Evolutionary conservation across 92 coral and sea anemone species (phyloP).

Genomic region (Porites evermanni): DNA sequence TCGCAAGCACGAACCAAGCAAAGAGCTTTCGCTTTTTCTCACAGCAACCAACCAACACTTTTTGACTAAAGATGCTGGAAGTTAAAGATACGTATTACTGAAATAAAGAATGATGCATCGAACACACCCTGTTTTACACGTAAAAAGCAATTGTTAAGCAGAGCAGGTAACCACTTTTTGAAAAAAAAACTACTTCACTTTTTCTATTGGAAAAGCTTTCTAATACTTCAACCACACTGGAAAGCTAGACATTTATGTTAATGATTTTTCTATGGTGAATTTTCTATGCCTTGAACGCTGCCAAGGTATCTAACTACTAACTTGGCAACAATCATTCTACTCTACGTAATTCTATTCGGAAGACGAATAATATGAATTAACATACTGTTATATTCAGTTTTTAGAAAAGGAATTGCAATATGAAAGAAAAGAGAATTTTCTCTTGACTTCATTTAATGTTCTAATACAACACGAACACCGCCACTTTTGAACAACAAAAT

Average conservation of each 20-base stretch:
- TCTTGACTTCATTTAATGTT: not conserved
- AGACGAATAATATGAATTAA: too few relatives aligned
- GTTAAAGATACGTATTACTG: not conserved
- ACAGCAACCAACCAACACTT: not conserved
- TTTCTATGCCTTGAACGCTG: too few relatives aligned
- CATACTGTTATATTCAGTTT: too few relatives aligned
- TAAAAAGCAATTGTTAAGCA: constrained; percentile 20
- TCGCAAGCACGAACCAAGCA: too few relatives aligned
- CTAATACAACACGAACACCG: too few relatives aligned
- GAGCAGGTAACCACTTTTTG: constrained; percentile 35
- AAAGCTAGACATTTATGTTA: constrained; percentile 13
- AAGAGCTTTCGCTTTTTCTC: too few relatives aligned
- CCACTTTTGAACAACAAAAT: not conserved
- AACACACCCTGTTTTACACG: constrained; percentile 13
- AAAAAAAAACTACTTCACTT: not conserved
- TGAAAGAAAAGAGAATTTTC: not conserved
- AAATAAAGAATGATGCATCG: constrained; percentile 24
- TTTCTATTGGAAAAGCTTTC: not conserved
- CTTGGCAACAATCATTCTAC: not conserved
- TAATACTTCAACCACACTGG: not conserved
- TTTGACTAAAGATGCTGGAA: not conserved
- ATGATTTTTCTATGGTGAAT: too few relatives aligned
- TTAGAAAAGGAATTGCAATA: too few relatives aligned
- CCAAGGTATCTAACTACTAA: too few relatives aligned
- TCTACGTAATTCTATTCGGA: too few relatives aligned